Evolutionary conservation across 2,113 vertebrate genomes (phyloP), one percentile per base, ranked within the genome.

Genomic region (Corvus moneduloides): DNA sequence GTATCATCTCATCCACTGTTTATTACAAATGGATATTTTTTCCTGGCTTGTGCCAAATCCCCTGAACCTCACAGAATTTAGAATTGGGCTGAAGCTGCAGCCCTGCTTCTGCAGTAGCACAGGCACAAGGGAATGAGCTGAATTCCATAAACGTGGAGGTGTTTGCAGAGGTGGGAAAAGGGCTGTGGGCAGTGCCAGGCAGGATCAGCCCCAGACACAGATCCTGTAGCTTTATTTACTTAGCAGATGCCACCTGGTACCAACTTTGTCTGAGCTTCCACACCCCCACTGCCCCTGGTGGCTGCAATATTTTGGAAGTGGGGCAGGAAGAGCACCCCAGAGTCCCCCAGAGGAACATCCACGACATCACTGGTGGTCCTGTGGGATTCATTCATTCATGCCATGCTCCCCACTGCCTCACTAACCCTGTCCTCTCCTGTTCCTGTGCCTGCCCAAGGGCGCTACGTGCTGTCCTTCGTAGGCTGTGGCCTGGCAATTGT

Each of bases 401-500:
- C 39, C 19, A 6, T 37, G 30, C 68, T 66, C 41, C 21, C 21
- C 48, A 77, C 18, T 89, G 92, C 94, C 73, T 62, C 55, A 11
- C 44, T 97, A 93, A 96, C 75, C n/a, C 32, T 86, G 55, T 77
- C 63, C 75, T 95, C 32, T 97, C 27, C 82, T 21, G 23, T 69
- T 79, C 68, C 68, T 81, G 89, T 87, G 43, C 43, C 63, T 52
- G 87, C 85, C 78, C 9, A 95, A 99, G 99, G 98, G 92, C 98
- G 98, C 20, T 98, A 99, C 15, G 94, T 98, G 72, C 97, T 99
- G 63, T 98, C 98, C 61, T 99, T 99, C 44, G 56, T 99, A 26
- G 99, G 99, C 90, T 99, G 99, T 49, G 96, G 98, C 55, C n/a
- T 99, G 87, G 98, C 99, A 9, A 72, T 98, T 2, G 97, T 98